Evolutionary conservation across 2,888 invertebrate genomes (phyloP).

Genomic region (Tenthredo mesomela): DNA sequence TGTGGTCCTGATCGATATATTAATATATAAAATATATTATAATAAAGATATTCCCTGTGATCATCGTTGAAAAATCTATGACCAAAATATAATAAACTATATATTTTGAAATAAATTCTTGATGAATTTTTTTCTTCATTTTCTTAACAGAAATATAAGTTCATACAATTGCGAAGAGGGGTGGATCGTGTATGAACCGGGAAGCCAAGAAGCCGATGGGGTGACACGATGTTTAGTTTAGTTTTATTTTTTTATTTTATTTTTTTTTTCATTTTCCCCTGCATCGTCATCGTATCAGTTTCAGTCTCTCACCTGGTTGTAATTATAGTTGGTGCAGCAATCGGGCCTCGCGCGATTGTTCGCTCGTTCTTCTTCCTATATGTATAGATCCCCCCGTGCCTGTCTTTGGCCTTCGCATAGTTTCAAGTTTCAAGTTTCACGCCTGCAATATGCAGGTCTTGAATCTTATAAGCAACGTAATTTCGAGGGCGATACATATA

Average conservation of each 20-base stretch:
- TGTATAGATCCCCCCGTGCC: neutral
- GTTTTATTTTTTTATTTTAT: neutral
- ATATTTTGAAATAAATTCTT: neutral
- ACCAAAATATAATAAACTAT: no score
- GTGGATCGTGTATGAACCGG: neutral
- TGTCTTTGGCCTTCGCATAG: neutral
- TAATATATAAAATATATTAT: no score
- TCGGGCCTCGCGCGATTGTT: slow-evolving; percentile 11
- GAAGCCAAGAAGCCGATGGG: slow-evolving; percentile 1
- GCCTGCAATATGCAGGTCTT: neutral
- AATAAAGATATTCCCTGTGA: no score
- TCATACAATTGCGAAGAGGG: neutral
- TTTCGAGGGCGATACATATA: neutral
- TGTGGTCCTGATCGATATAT: neutral
- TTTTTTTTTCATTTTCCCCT: neutral
- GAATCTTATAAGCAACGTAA: neutral
- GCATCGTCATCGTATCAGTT: neutral
- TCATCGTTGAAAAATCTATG: neutral
- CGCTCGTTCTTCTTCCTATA: neutral
- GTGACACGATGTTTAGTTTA: neutral
- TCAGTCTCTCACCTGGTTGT: slow-evolving; percentile 13
- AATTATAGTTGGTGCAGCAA: neutral
- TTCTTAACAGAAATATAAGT: no score
- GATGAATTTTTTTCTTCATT: neutral
- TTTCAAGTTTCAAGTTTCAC: slow-evolving; percentile 40